A percentile compares a stretch with the other conserved stretches of the same genome.
These are phyloP conservation scores for Micromys minutus DNA, from an alignment of 2,113 vertebrate species.

Conservation along the genomic window DNA sequence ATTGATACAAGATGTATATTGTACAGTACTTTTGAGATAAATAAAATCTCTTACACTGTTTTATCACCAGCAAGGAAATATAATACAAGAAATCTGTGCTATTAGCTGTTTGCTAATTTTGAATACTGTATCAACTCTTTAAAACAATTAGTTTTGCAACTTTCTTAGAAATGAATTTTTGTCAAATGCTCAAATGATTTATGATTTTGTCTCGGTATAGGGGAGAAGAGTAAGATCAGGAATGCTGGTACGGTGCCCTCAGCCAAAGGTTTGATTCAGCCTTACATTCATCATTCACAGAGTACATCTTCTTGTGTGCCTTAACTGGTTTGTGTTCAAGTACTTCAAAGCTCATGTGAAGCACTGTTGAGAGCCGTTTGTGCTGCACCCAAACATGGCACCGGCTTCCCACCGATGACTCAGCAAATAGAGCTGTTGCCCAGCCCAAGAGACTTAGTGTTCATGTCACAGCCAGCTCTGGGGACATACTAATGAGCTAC, in stretches of 20 bases:
- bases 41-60: background rate
- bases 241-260: background rate
- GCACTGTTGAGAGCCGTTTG: too few species aligned
- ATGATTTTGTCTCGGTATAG: background rate
- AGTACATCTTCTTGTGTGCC: background rate
- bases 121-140: background rate
- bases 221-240: background rate
- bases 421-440: too few species aligned
- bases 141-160: background rate
- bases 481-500: too few species aligned
- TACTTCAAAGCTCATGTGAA: background rate
- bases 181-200: background rate
- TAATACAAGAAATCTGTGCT: background rate
- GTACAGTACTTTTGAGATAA: background rate
- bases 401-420: too few species aligned
- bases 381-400: too few species aligned
- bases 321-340: slow-evolving; percentile 12
- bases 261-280: background rate
- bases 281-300: background rate
- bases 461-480: too few species aligned
- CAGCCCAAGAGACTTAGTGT: too few species aligned
- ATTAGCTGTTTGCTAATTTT: background rate
- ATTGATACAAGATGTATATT: background rate
- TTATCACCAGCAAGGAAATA: background rate
- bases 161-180: background rate